phyloP scores from a whole-genome alignment of 2,113 vertebrate species.

The Limanda limanda region DNA sequence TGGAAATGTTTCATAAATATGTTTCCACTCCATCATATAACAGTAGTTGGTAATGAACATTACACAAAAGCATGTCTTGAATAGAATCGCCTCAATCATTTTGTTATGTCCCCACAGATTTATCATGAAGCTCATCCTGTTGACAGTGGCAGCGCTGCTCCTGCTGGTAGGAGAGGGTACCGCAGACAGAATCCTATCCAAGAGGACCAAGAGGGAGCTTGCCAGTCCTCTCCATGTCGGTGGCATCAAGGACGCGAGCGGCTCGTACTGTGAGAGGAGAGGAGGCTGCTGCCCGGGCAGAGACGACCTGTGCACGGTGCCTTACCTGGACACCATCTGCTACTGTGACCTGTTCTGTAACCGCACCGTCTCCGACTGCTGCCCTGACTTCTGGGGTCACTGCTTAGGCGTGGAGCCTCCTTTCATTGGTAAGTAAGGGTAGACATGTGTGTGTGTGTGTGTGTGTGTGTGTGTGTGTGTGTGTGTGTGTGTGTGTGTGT shows the following conservation, averaged over 20 bases:
- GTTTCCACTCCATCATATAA: background rate
- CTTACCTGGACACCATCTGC: constrained; percentile 94
- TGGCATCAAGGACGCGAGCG: constrained; percentile 89
- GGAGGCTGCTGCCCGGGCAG: constrained; percentile 91
- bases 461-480: constrained; percentile 1
- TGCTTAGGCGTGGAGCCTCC: constrained; percentile 90
- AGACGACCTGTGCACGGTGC: constrained; percentile 89
- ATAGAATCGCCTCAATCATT: background rate
- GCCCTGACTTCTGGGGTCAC: constrained; percentile 96
- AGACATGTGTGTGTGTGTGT: background rate
- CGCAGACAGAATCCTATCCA: constrained; percentile 59
- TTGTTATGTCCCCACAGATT: constrained; percentile 52
- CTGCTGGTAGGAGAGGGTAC: constrained; percentile 66
- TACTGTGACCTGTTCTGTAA: constrained; percentile 99
- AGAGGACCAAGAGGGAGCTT: constrained; percentile 80
- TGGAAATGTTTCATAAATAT: background rate
- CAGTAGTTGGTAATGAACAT: too few species aligned
- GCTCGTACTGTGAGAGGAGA: constrained; percentile 89
- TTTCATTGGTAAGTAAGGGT: constrained; percentile 68
- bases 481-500: constrained; percentile 12
- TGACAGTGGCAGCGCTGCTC: constrained; percentile 67
- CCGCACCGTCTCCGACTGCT: constrained; percentile 95
- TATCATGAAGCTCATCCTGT: constrained; percentile 72
- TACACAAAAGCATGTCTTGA: background rate
- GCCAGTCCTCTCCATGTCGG: constrained; percentile 85